Base-by-base conservation (phyloP, 2,797 vertebrate genomes). In the Galago senegalensis region DNA sequence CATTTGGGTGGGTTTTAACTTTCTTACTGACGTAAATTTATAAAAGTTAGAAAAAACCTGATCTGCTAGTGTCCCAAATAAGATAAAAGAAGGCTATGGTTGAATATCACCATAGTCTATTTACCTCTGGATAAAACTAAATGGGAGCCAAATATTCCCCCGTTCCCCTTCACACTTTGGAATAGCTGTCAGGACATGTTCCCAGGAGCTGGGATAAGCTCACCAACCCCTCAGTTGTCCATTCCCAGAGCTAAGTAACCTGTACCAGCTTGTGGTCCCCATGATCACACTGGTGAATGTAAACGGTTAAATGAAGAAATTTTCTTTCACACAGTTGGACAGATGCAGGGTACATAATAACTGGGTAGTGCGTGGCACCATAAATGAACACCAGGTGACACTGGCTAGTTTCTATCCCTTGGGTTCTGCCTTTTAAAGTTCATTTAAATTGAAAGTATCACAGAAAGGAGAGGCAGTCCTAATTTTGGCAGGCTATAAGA, bases 61-160 rank as follows among this genome's bases (percentile, higher is more conserved):
- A 3, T 9, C 31, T 5, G 2, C 56, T 3, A 46, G 13, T 72
- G 37, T 76, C 63, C 60, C 16, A 40, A 53, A 25, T 73, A 40
- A 87, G 18, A 69, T 40, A 31, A 91, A 86, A 77, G 31, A 83
- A 91, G 16, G 14, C 29, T 61, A 10, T 61, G 11, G 53, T 31
- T 92, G 18, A 29, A 16, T 37, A 70, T 89, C n/a, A 72, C 20
- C 43, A 69, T 61, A 34, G 21, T 63, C 46, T 93, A 40, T 84
- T 94, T 46, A 49, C 60, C 84, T 83, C 67, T 82, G 10, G 11
- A 77, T 20, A 91, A 53, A 89, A 40, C 46, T 25, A 93, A 91
- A 69, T 29, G 49, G 93, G 69, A 83, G 87, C 2, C 67, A 43
- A 82, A 67, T 87, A 84, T 82, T 83, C 56, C 11, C n/a, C 3